Conservation (phyloP, 2,113 vertebrate species). For the Felis chaus region DNA sequence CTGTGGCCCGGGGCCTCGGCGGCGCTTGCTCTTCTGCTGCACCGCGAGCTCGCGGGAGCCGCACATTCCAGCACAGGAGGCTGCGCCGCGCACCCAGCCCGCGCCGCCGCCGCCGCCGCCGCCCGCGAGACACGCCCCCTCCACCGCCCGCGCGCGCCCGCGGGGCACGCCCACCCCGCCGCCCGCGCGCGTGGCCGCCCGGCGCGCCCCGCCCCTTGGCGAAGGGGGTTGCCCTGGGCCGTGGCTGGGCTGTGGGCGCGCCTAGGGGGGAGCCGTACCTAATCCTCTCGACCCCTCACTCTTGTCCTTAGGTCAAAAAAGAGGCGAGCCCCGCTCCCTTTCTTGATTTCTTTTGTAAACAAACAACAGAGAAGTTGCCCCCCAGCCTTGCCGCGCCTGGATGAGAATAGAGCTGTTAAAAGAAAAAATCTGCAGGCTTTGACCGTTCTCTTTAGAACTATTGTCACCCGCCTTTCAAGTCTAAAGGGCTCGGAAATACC, state of each 20-base stretch:
- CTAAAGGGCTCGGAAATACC: background rate
- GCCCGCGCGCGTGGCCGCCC: constrained; percentile 17
- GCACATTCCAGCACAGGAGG: constrained; percentile 92
- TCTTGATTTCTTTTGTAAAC: background rate
- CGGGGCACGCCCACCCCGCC: constrained; percentile 40
- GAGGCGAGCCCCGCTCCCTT: background rate
- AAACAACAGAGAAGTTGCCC: constrained; percentile 25
- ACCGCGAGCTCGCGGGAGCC: constrained; percentile 78
- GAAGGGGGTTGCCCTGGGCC: fast-evolving
- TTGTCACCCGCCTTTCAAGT: background rate
- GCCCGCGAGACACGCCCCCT: constrained; percentile 50
- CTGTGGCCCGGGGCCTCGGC: constrained; percentile 59
- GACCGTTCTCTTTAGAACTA: background rate
- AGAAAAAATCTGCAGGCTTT: background rate
- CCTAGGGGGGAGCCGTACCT: background rate
- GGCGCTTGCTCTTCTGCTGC: constrained; percentile 49
- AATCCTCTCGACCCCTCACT: background rate
- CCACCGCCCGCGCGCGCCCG: constrained; percentile 33
- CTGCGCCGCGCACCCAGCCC: constrained; percentile 80
- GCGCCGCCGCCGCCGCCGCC: constrained; percentile 67
- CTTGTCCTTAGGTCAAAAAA: background rate
- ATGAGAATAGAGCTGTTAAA: background rate
- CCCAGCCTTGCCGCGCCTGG: background rate
- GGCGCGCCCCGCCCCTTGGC: constrained; percentile 40
- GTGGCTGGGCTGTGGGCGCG: background rate